Evolutionary conservation across 2,113 vertebrate genomes (phyloP).

Genomic region (Rhinopomastus cyanomelas): DNA sequence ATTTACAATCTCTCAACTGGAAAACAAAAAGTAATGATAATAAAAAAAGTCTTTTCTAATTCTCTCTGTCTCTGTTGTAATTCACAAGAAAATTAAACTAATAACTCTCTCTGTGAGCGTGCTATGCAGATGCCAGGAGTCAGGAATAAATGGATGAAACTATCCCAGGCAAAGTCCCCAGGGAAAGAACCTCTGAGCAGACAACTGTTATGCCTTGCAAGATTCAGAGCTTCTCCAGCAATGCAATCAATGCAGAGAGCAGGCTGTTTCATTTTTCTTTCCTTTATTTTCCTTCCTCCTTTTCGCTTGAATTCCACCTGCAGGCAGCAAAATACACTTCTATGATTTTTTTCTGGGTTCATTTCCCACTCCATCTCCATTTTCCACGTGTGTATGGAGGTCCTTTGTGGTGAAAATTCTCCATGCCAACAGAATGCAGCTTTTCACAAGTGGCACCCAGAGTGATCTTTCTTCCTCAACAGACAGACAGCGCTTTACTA

Average conservation of each 20-base stretch:
- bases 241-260: neutral
- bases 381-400: neutral
- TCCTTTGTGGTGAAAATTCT: neutral
- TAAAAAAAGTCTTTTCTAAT: slow-evolving; percentile 25
- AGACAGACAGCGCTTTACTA: neutral
- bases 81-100: slow-evolving; percentile 73
- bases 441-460: neutral
- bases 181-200: slow-evolving; percentile 35
- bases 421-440: neutral
- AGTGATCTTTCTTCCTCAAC: neutral
- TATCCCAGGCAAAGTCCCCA: slow-evolving; percentile 6
- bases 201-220: neutral
- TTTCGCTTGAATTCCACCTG: slow-evolving; percentile 6
- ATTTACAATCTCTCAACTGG: slow-evolving; percentile 67
- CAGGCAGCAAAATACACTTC: neutral
- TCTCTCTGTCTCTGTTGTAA: slow-evolving; percentile 55
- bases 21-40: slow-evolving; percentile 66
- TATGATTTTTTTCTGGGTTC: neutral
- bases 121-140: slow-evolving; percentile 45
- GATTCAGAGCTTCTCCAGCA: neutral
- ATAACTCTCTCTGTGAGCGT: slow-evolving; percentile 62
- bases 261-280: neutral
- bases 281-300: neutral
- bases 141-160: slow-evolving; percentile 48
- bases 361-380: slow-evolving; percentile 8